Base-by-base conservation (phyloP, 2,797 vertebrate species). In the Enteromius viviparus region DNA sequence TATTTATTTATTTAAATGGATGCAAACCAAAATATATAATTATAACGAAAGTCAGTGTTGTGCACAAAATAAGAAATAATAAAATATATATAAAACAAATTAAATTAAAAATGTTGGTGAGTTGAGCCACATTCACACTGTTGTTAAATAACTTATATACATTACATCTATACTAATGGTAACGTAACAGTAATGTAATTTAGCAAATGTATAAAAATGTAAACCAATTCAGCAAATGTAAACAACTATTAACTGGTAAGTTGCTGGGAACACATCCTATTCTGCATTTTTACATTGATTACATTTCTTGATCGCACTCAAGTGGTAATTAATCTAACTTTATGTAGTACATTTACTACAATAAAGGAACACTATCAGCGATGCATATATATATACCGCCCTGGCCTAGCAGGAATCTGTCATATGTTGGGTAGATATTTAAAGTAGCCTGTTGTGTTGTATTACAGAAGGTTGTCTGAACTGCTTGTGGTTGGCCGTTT, bases 401-500 rank as follows among this genome's bases (percentile, higher is more conserved):
- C 51, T 40, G 5, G 34, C 14, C 72, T 29, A 69, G 34, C 15
- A 70, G 49, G 15, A 70, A n/a, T 55, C n/a, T 29, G 37, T 79
- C 53, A 55, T 42, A 34, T 42, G 49, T 9, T 12, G 7, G 0
- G 11, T 26, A 79, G 32, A 51, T 53, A 68, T 70, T 58, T 65
- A 78, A 49, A 65, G 76, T 17, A 65, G 76, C 60, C 60, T 66
- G 26, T 32, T 66, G 29, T 40, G 23, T 17, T 62, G 23, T 29
- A 19, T 62, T 60, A 42, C 26, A 74, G 47, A 53, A 76, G 74
- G n/a, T 26, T 60, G 51, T 60, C 53, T 76, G 53, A 76, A 66
- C 3, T 55, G 68, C 81, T 60, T 64, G 79, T 76, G 82, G 62
- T 42, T 71, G 71, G 75, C 6, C 34, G 32, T 62, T 87, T 89